Evolutionary conservation across 2,797 vertebrate species (phyloP), one percentile per base, ranked within the genome.

Genomic region (Trachops cirrhosus): DNA sequence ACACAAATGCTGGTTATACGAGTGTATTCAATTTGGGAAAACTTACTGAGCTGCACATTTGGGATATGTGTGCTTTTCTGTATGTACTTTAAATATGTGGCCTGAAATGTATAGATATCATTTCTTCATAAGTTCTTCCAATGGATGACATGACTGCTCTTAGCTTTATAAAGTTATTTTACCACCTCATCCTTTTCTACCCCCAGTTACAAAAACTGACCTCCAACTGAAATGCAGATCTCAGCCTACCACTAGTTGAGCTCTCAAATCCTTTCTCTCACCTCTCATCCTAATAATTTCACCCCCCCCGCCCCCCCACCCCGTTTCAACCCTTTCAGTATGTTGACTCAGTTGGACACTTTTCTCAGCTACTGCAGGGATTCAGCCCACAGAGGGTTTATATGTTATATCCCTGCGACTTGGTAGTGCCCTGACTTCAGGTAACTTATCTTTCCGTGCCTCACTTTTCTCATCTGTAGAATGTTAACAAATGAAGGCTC

Each of bases 391-490:
- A 15, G 6, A 50, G 39, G 9, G 24, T 73, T 75, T 95, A 50
- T 22, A 80, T 16, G 57, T 59, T 32, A 34, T 84, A 37, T 52
- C 16, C 89, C 73, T 62, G 48, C 46, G 48, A 62, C 85, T 41
- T 70, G 18, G 57, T 79, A 59, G 46, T 21, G 9, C 24, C 77
- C 46, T 84, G 29, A 79, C 15, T 62, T 75, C 18, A 84, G 64
- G 54, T 73, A 83, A 78, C 41, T 70, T n/a, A 44, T 34, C 16
- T 46, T n/a, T 34, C 21, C 0, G 7, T 74, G 26, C 68, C 24
- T 68, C 71, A 0, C 12, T 52, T 88, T 95, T 84, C 54, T 79
- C 64, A 52, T 68, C 41, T 85, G 34, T 74, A 70, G 80, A 44
- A 32, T 46, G 52, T 46, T 79, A 84, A 41, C 39, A 87, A 91